Evolutionary conservation across 2,797 vertebrate species (phyloP).

Genomic region (Sebastes trivittatus): DNA sequence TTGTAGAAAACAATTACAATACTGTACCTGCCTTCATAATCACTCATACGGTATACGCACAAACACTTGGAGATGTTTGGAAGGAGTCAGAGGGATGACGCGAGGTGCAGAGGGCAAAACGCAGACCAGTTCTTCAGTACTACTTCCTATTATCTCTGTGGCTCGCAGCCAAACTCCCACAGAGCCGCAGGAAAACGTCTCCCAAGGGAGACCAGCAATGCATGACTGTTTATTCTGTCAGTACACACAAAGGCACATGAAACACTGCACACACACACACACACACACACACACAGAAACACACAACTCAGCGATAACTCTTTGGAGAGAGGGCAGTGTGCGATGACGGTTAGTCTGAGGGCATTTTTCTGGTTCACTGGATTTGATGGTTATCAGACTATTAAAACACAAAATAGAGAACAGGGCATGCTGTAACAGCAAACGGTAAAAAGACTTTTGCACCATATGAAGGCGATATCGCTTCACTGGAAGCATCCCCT

Average conservation of each 20-base stretch:
- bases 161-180: slow-evolving; percentile 63
- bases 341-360: background rate
- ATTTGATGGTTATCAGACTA: slow-evolving; percentile 22
- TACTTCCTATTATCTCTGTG: slow-evolving; percentile 54
- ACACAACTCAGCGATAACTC: background rate
- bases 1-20: slow-evolving; percentile 20
- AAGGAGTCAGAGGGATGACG: slow-evolving; percentile 26
- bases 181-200: slow-evolving; percentile 54
- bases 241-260: slow-evolving; percentile 11
- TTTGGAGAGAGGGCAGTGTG: background rate
- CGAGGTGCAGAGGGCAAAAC: slow-evolving; percentile 13
- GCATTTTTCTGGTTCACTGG: slow-evolving; percentile 34
- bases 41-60: background rate
- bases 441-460: background rate
- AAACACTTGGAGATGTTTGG: slow-evolving; percentile 3
- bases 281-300: slow-evolving; percentile 31
- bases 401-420: slow-evolving; percentile 7
- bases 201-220: slow-evolving; percentile 48
- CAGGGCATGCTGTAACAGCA: background rate
- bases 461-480: background rate
- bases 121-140: slow-evolving; percentile 13
- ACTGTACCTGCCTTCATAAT: background rate
- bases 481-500: background rate
- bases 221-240: slow-evolving; percentile 48
- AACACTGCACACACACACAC: slow-evolving; percentile 1